A percentile compares a stretch with the other conserved stretches of the same genome.
Evolutionary conservation across 2,888 invertebrate genomes (phyloP).

Genomic region (Phanerotoma sp.): DNA sequence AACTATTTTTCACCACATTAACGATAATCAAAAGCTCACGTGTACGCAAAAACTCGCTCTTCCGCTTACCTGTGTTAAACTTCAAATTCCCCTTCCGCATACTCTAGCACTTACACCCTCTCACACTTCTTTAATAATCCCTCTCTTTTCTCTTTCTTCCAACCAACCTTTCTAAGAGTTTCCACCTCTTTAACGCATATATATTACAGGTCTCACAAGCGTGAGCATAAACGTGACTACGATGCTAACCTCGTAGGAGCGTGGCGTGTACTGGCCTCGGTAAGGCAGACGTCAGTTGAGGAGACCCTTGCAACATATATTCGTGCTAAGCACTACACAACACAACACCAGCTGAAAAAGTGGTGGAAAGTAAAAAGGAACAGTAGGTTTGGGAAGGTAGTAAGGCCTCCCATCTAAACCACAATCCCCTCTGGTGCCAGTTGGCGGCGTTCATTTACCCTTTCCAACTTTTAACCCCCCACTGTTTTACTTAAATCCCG

Average conservation of each 20-base stretch:
- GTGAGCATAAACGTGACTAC: conserved; percentile 25
- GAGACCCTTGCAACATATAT: conserved; percentile 40
- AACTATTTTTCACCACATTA: background rate
- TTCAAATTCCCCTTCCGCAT: conserved; percentile 17
- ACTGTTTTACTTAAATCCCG: conserved; percentile 37
- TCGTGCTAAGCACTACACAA: conserved; percentile 14
- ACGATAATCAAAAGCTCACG: conserved; percentile 32
- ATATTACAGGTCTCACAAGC: conserved; percentile 20
- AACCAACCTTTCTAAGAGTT: conserved; percentile 14
- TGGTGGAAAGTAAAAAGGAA: conserved; percentile 2
- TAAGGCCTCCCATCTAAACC: conserved; percentile 28
- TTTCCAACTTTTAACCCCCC: conserved; percentile 24
- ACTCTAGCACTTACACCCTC: background rate
- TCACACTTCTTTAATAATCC: conserved; percentile 1
- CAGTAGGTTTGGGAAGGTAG: conserved; percentile 5
- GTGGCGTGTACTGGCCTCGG: conserved; percentile 48
- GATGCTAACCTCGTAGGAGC: conserved; percentile 47
- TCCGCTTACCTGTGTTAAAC: conserved; percentile 27
- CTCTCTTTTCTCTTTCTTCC: background rate
- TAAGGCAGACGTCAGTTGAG: conserved; percentile 39
- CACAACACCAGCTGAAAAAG: conserved; percentile 23
- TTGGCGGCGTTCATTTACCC: conserved; percentile 18
- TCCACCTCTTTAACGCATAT: conserved; percentile 27
- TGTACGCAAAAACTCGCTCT: conserved; percentile 43
- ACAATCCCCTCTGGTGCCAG: conserved; percentile 34